Evolutionary conservation across 2,888 invertebrate species (phyloP).

Genomic region (Tiliacea aurago): DNA sequence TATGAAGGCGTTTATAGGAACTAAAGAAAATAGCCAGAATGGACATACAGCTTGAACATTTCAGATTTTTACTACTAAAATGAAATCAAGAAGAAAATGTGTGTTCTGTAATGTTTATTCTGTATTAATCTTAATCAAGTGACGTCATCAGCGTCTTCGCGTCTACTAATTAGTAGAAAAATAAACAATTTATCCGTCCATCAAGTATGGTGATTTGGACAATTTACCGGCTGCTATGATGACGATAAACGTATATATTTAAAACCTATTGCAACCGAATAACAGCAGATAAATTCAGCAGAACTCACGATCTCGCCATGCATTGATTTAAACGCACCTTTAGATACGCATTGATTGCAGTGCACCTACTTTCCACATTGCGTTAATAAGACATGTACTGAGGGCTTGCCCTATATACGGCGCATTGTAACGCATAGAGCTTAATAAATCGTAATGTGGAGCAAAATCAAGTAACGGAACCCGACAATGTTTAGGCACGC

Average conservation of each 20-base stretch:
- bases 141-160: neutral
- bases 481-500: conserved; percentile 56
- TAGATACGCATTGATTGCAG: conserved; percentile 34
- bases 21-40: neutral
- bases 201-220: conserved; percentile 1
- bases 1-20: neutral
- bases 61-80: neutral
- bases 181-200: neutral
- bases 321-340: conserved; percentile 14
- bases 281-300: neutral
- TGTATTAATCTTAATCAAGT: neutral
- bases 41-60: neutral
- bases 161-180: neutral
- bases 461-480: conserved; percentile 69
- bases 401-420: conserved; percentile 55
- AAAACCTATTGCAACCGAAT: conserved; percentile 1
- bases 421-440: conserved; percentile 60
- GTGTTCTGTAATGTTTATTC: neutral
- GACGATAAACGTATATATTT: neutral
- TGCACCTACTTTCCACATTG: conserved; percentile 34
- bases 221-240: neutral
- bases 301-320: conserved; percentile 8
- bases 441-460: conserved; percentile 70
- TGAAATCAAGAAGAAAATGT: neutral
- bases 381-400: conserved; percentile 56